phyloP scores from a whole-genome alignment of 2,888 invertebrate genomes.

The Latheticus oryzae region DNA sequence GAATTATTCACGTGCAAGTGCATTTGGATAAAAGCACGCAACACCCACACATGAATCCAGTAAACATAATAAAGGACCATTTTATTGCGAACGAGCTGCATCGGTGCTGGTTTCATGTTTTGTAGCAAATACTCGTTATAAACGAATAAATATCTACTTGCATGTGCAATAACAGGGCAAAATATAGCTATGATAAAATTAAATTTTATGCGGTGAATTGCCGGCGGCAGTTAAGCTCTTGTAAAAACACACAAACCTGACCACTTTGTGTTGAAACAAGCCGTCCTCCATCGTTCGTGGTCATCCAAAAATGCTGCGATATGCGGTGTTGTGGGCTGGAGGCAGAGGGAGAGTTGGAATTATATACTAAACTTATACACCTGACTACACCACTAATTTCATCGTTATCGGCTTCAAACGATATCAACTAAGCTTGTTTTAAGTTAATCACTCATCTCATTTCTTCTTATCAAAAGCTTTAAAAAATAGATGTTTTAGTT shows the following conservation, averaged over 20 bases:
- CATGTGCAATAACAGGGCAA: conserved; percentile 51
- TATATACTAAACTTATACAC: conserved; percentile 14
- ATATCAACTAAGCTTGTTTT: too few relatives aligned
- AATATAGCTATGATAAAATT: conserved; percentile 54
- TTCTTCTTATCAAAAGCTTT: too few relatives aligned
- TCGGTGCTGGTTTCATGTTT: conserved; percentile 46
- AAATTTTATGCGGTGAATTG: conserved; percentile 59
- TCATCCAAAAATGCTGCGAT: conserved; percentile 54
- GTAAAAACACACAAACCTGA: conserved; percentile 60
- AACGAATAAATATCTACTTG: conserved; percentile 54
- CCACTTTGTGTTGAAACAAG: conserved; percentile 56
- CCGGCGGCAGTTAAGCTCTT: conserved; percentile 58
- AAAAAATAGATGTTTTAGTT: too few relatives aligned
- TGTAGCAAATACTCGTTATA: conserved; percentile 46
- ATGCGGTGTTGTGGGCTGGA: conserved; percentile 11
- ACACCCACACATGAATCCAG: conserved; percentile 53
- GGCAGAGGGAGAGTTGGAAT: conserved; percentile 8
- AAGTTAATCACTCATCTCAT: too few relatives aligned
- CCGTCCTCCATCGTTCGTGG: conserved; percentile 55
- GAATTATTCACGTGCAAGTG: too few relatives aligned
- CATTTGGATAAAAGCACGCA: too few relatives aligned
- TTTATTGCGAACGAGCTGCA: conserved; percentile 54
- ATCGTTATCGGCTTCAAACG: too few relatives aligned
- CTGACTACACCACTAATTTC: conserved; percentile 22
- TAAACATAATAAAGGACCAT: conserved; percentile 53